These are phyloP conservation scores for Phoenicopterus ruber DNA, from an alignment of 2,113 vertebrate species.

Conservation along the genomic window DNA sequence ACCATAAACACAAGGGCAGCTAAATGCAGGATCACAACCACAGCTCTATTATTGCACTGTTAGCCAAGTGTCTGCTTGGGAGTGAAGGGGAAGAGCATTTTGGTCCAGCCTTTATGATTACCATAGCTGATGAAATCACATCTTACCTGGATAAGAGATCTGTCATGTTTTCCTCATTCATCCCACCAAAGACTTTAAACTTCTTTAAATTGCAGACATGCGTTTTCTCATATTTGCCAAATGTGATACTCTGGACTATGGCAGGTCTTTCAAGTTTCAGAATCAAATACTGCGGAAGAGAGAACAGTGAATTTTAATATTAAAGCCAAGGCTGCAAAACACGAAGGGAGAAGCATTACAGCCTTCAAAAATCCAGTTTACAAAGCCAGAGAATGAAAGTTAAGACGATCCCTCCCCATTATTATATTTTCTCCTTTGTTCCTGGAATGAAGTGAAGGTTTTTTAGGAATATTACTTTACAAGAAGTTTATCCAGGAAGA, in stretches of 20 bases:
- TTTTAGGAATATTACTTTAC: neutral
- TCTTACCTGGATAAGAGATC: slow-evolving; percentile 95
- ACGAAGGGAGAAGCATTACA: neutral
- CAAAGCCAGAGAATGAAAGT: neutral
- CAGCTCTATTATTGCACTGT: neutral
- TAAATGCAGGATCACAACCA: neutral
- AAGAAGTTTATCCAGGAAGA: neutral
- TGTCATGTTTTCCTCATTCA: slow-evolving; percentile 99
- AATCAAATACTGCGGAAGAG: slow-evolving; percentile 86
- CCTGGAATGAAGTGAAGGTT: neutral
- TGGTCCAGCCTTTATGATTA: neutral
- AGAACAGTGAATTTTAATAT: neutral
- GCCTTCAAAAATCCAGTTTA: neutral
- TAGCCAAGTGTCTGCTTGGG: neutral
- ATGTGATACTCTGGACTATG: slow-evolving; percentile 96
- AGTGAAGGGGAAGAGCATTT: neutral
- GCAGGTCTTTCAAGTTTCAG: slow-evolving; percentile 96
- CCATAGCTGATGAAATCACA: neutral
- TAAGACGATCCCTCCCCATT: neutral
- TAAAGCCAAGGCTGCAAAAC: neutral
- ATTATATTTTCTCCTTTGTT: neutral
- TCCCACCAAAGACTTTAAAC: slow-evolving; percentile 98
- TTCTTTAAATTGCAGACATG: slow-evolving; percentile 99
- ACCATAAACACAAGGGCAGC: neutral
- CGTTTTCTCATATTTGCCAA: slow-evolving; percentile 98